phyloP scores from a whole-genome alignment of 2,113 vertebrate species.

The Epinephelus lanceolatus region DNA sequence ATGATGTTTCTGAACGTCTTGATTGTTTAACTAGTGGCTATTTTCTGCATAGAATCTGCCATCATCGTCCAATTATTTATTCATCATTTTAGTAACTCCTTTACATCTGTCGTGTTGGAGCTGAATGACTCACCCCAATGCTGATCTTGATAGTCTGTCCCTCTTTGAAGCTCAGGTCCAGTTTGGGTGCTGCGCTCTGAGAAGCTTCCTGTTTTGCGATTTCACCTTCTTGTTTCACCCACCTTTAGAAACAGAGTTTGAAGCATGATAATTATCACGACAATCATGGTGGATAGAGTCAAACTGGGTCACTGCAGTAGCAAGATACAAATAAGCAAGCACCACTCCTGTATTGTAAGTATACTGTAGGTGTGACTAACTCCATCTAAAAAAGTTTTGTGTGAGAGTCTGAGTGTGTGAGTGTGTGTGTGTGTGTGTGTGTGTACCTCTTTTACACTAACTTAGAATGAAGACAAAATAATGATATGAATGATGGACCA shows the following conservation, averaged over 20 bases:
- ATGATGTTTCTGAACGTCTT: neutral
- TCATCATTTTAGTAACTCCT: neutral
- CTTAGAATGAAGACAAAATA: neutral
- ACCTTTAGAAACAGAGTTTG: slow-evolving; percentile 79
- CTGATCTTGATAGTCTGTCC: slow-evolving; percentile 98
- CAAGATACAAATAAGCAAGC: neutral
- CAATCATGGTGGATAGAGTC: neutral
- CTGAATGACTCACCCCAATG: slow-evolving; percentile 89
- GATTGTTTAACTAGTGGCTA: neutral
- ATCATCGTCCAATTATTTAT: too few relatives aligned
- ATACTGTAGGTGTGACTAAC: neutral
- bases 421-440: too few relatives aligned
- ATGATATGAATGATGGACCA: neutral
- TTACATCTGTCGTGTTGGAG: neutral
- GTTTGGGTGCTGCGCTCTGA: slow-evolving; percentile 87
- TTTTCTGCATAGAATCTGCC: neutral
- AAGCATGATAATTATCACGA: neutral
- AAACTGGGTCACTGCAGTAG: neutral
- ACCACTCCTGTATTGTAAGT: neutral
- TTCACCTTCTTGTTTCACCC: slow-evolving; percentile 96
- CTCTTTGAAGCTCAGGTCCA: slow-evolving; percentile 97
- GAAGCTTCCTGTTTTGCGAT: slow-evolving; percentile 87
- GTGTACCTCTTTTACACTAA: neutral
- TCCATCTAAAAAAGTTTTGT: neutral
- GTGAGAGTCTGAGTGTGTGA: too few relatives aligned